Conservation (phyloP, 2,888 invertebrate genomes). For the Drosophila eohydei region DNA sequence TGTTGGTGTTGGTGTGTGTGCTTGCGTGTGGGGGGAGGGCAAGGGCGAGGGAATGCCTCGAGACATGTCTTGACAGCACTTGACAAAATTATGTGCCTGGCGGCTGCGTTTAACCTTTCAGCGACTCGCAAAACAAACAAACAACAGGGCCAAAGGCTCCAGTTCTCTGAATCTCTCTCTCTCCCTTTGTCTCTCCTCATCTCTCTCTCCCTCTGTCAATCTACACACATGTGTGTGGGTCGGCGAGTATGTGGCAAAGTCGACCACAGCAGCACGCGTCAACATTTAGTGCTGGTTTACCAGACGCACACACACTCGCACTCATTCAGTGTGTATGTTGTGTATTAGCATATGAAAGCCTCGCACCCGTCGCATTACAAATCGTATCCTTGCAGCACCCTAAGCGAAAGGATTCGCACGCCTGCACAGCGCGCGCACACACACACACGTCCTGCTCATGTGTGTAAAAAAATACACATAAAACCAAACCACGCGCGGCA, state of each 20-base stretch:
- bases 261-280: slow-evolving; percentile 73
- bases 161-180: background rate
- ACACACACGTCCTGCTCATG: slow-evolving; percentile 26
- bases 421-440: slow-evolving; percentile 51
- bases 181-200: background rate
- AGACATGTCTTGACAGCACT: slow-evolving; percentile 74
- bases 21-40: background rate
- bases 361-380: slow-evolving; percentile 64
- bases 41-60: slow-evolving; percentile 7
- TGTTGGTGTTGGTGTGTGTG: background rate
- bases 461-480: slow-evolving; percentile 52
- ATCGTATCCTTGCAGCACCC: slow-evolving; percentile 58
- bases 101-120: slow-evolving; percentile 77
- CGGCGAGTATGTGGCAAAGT: slow-evolving; percentile 28
- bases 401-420: slow-evolving; percentile 74
- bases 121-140: slow-evolving; percentile 53
- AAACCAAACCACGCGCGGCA: slow-evolving; percentile 44
- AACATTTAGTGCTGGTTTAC: slow-evolving; percentile 68
- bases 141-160: slow-evolving; percentile 17
- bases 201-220: background rate
- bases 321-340: slow-evolving; percentile 35
- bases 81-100: slow-evolving; percentile 78
- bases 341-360: slow-evolving; percentile 69
- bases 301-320: slow-evolving; percentile 24
- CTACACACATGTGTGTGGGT: slow-evolving; percentile 23